Evolutionary conservation across 2,113 vertebrate genomes (phyloP), one percentile per base, ranked within the genome.

Genomic region (Festucalex cinctus): DNA sequence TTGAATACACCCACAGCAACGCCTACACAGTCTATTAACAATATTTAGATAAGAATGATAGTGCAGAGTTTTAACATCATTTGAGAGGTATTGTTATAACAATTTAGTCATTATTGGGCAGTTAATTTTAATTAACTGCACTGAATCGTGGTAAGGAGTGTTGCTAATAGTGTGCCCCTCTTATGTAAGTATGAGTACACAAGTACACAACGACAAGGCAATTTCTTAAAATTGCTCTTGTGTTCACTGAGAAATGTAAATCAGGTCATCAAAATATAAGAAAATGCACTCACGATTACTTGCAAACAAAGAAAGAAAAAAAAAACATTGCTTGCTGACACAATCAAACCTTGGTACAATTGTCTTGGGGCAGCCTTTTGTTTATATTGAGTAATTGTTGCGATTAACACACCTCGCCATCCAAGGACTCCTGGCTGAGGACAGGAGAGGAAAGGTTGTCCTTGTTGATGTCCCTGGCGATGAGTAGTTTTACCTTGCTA

Each of bases 401-500:
- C 13, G 22, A 36, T 5, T 13, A 0, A 63, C 13, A 24, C 32
- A 20, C 82, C 80, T 80, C 63, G 75, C 57, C 70, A 28, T 83
- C 79, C 37, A 72, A 63, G 76, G 93, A 90, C 71, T 70, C 88
- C 79, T 94, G 91, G 62, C 82, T 78, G 2, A 81, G 72, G 37
- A 41, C 71, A 20, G 88, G 82, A 37, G 80, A 84, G 63, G 83
- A 76, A 81, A 86, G 49, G 75, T 94, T 93, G 69, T 93, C 93
- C 58, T 90, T 3, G 32, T 86, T 87, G 16, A 79, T 9, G 39
- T 95, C 93, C 86, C 96, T 94, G 54, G 95, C 94, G 28, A 98
- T 93, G 63, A 96, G 88, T 72, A 98, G 77, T 68, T 94, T 96
- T 68, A 98, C 94, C 83, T 90, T 85, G 69, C 89, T 95, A 57